Percentiles rank a stretch among this genome's conserved stretches.
These are phyloP conservation scores for Scopus umbretta DNA, from an alignment of 2,113 vertebrate genomes.

Conservation along the genomic window DNA sequence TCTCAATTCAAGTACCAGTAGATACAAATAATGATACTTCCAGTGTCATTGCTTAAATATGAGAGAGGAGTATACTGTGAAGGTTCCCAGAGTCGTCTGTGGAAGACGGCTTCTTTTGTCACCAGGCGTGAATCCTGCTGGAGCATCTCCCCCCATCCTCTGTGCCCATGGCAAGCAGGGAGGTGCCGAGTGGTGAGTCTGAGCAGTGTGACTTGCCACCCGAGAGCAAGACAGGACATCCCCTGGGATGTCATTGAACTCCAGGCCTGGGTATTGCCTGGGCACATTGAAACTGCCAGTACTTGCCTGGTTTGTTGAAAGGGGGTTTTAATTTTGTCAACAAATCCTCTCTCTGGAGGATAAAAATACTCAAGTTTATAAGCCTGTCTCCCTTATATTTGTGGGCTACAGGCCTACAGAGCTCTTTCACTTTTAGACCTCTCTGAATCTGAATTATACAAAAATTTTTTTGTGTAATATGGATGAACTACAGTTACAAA, in stretches of 20 bases:
- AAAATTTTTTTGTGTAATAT: too few species aligned
- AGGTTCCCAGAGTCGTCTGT: background rate
- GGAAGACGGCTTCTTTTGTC: background rate
- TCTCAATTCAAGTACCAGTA: background rate
- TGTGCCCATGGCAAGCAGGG: background rate
- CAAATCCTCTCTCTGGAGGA: background rate
- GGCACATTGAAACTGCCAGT: background rate
- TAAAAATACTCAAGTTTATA: background rate
- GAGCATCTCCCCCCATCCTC: background rate
- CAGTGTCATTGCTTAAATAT: background rate
- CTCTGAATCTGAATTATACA: background rate
- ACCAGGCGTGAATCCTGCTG: background rate
- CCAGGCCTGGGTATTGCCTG: background rate
- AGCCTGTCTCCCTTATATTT: background rate
- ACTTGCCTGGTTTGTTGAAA: background rate
- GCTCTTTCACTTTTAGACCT: background rate
- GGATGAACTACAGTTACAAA: background rate
- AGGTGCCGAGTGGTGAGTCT: background rate
- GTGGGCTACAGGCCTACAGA: background rate
- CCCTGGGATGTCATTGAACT: rapidly evolving
- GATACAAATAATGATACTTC: background rate
- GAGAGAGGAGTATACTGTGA: background rate
- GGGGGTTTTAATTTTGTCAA: background rate
- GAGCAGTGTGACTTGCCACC: background rate
- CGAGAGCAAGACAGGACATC: background rate